phyloP scores from a whole-genome alignment of 2,797 vertebrate genomes.

The Sparidentex hasta region DNA sequence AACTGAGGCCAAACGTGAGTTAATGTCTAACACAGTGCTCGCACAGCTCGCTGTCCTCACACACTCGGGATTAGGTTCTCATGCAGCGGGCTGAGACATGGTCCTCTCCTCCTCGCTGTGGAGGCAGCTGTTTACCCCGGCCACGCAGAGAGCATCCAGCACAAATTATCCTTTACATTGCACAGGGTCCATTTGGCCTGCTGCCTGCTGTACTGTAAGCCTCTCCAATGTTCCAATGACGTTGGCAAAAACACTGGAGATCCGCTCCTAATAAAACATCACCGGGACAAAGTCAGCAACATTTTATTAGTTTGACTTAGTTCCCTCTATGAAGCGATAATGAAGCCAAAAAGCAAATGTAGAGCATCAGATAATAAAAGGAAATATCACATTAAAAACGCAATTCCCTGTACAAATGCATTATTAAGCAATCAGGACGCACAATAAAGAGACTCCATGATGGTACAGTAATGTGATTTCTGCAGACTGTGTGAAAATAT shows the following conservation, averaged over 20 bases:
- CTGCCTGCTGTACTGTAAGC: slow-evolving; percentile 73
- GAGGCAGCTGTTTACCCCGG: slow-evolving; percentile 65
- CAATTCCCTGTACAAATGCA: slow-evolving; percentile 44
- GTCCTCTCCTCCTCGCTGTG: slow-evolving; percentile 45
- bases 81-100: slow-evolving; percentile 31
- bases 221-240: slow-evolving; percentile 79
- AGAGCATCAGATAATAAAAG: slow-evolving; percentile 46
- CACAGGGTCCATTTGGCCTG: slow-evolving; percentile 81
- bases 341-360: slow-evolving; percentile 55
- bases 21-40: slow-evolving; percentile 41
- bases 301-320: slow-evolving; percentile 69
- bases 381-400: slow-evolving; percentile 47
- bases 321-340: slow-evolving; percentile 56
- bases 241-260: slow-evolving; percentile 71
- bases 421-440: slow-evolving; percentile 47
- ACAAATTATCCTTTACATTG: slow-evolving; percentile 70
- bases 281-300: slow-evolving; percentile 70
- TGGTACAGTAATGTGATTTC: slow-evolving; percentile 25
- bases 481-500: slow-evolving; percentile 8
- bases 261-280: slow-evolving; percentile 68
- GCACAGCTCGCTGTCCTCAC: slow-evolving; percentile 48
- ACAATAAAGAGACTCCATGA: slow-evolving; percentile 44
- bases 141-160: slow-evolving; percentile 65
- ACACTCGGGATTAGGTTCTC: slow-evolving; percentile 36
- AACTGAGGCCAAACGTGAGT: slow-evolving; percentile 41